Conservation (phyloP, 2,888 invertebrate genomes). For the Napeogenes sylphis region DNA sequence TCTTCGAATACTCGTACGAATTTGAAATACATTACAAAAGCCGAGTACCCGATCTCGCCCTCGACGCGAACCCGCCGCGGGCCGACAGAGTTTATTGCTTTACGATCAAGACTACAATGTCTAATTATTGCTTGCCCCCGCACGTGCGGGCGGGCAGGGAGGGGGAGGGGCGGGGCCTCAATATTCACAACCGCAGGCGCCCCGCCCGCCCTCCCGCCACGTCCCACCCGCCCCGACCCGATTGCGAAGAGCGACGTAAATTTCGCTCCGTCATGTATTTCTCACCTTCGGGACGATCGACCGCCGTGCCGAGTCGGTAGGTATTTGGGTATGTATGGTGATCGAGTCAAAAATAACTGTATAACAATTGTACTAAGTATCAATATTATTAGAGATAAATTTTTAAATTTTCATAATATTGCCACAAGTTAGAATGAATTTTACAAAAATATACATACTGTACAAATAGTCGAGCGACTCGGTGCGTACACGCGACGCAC, state of each 20-base stretch:
- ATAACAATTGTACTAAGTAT: conserved; percentile 70
- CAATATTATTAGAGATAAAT: conserved; percentile 65
- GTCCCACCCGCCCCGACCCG: conserved; percentile 9
- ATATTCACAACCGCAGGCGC: conserved; percentile 53
- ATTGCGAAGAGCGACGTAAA: conserved; percentile 1
- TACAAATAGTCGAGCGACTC: conserved; percentile 72
- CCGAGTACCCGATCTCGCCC: conserved; percentile 4
- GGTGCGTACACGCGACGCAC: conserved; percentile 50
- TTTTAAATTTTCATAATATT: conserved; percentile 69
- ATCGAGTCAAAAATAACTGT: conserved; percentile 27
- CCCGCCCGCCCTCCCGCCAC: conserved; percentile 9
- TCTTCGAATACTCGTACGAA: conserved; percentile 14
- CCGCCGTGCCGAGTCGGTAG: conserved; percentile 7
- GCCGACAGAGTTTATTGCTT: conserved; percentile 45
- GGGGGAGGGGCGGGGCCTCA: conserved; percentile 7
- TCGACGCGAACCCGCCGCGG: conserved; percentile 8
- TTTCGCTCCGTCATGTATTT: neutral
- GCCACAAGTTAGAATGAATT: conserved; percentile 72
- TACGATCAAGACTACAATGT: conserved; percentile 41
- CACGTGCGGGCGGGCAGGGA: conserved; percentile 27
- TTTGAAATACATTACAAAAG: conserved; percentile 7
- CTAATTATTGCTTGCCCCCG: conserved; percentile 59
- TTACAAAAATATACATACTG: conserved; percentile 77
- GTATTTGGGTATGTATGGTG: conserved; percentile 26
- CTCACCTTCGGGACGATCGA: conserved; percentile 15